Percentiles rank a stretch among this genome's conserved stretches.
phyloP scores from a whole-genome alignment of 35 echinoderm and acorn worm species.

The Amphiura filiformis region DNA sequence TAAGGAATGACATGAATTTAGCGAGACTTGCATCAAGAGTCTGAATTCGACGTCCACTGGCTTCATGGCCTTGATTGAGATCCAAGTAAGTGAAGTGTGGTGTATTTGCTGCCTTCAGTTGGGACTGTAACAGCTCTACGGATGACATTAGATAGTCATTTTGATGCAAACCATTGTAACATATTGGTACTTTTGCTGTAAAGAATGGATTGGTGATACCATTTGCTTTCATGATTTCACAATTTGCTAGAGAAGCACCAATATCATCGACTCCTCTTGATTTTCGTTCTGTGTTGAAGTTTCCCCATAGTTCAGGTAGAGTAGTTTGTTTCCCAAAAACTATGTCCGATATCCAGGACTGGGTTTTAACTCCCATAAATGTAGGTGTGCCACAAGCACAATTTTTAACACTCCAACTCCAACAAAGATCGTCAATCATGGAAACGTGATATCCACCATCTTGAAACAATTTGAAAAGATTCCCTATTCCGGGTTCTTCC shows the following conservation, averaged over 20 bases:
- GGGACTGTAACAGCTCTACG: conserved; percentile 43
- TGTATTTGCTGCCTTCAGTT: not conserved
- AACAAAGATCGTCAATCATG: conserved; percentile 81
- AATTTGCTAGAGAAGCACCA: conserved; percentile 56
- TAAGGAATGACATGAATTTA: conserved; percentile 51
- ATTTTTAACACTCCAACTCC: too few species aligned
- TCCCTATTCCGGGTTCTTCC: conserved; percentile 15
- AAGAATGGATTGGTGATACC: conserved; percentile 22
- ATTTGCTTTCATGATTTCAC: conserved; percentile 75
- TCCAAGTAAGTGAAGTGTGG: conserved; percentile 63
- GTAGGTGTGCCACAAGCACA: conserved; percentile 59
- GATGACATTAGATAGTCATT: conserved; percentile 69
- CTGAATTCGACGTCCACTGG: conserved; percentile 54
- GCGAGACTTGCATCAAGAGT: conserved; percentile 50
- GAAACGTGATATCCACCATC: conserved; percentile 53
- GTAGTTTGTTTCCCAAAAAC: conserved; percentile 37
- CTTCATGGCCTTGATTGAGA: conserved; percentile 69
- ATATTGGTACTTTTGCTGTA: conserved; percentile 43
- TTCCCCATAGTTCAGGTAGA: not conserved
- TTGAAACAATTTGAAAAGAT: conserved; percentile 48
- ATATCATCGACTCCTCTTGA: conserved; percentile 51
- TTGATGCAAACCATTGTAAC: conserved; percentile 75
- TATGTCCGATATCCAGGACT: not conserved
- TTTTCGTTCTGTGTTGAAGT: conserved; percentile 23
- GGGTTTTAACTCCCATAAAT: conserved; percentile 39